Evolutionary conservation across 2,797 vertebrate genomes (phyloP).

Genomic region (Ptychadena robeensis): DNA sequence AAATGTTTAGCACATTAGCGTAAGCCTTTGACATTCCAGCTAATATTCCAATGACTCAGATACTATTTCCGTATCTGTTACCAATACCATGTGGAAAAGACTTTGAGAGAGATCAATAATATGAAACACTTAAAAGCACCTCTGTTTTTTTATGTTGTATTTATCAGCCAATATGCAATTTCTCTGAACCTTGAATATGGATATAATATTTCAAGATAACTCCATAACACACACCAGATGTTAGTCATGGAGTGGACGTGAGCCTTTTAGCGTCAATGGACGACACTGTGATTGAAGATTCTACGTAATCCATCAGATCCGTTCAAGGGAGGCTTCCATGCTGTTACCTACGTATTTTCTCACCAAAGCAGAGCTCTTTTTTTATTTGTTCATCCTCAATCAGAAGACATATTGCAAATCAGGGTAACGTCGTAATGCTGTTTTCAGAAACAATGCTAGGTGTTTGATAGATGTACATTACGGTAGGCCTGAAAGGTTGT

Average conservation of each 20-base stretch:
- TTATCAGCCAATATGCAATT: neutral
- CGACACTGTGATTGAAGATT: constrained; percentile 18
- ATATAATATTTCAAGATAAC: constrained; percentile 23
- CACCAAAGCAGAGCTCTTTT: neutral
- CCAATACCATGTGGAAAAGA: neutral
- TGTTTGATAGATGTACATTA: constrained; percentile 4
- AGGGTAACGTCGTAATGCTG: neutral
- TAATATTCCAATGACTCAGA: constrained; percentile 39
- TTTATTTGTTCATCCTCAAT: neutral
- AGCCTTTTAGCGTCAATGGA: constrained; percentile 13
- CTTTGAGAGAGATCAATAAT: neutral
- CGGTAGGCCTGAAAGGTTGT: neutral
- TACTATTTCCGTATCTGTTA: neutral
- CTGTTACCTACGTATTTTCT: neutral
- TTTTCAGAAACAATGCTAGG: constrained; percentile 13
- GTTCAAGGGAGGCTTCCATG: neutral
- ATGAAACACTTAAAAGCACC: neutral
- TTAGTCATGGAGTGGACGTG: neutral
- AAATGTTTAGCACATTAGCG: constrained; percentile 39
- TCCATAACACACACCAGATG: constrained; percentile 29
- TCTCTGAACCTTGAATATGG: neutral
- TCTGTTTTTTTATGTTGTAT: neutral
- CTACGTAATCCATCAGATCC: constrained; percentile 6
- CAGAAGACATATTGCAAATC: neutral
- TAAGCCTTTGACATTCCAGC: constrained; percentile 54